Evolutionary conservation across 2,113 vertebrate species (phyloP), one percentile per base, ranked within the genome.

Genomic region (Microcebus murinus): DNA sequence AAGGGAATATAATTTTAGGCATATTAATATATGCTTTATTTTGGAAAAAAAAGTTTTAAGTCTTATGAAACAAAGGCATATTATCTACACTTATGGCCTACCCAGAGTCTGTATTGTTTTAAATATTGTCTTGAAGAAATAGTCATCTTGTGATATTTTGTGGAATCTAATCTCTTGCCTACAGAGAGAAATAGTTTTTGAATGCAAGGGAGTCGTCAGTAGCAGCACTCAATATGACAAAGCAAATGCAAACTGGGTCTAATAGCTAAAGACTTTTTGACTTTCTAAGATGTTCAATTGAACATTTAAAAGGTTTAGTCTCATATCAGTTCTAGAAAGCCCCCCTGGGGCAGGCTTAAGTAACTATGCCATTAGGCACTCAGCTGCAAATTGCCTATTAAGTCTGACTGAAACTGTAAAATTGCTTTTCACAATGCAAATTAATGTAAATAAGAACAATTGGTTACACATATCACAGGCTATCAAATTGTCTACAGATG

Each of bases 401-500:
- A 99, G 97, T 96, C 98, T 98, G 98, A 98, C 98, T 98, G 98
- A 98, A 99, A 98, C 98, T 99, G 98, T 98, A 99, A 99, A 99
- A 99, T 99, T 98, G 98, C 98, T 98, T 99, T 99, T 98, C 98
- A 98, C 98, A 98, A 99, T 99, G 99, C 99, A 99, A 99, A 99
- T 99, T 98, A 98, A 99, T 99, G 99, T 99, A 99, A 99, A 99
- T 99, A 99, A 98, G 98, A 98, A 99, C 98, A 99, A 99, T 99
- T 98, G 98, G 98, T 99, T 99, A 98, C 99, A 98, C 98, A 98
- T 98, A 99, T 99, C 98, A 98, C 98, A 98, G 98, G 96, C 98
- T 98, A 99, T 99, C 98, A 98, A 98, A 98, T 55, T 97, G 98
- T 98, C 48, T 67, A 96, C 98, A 98, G 98, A 98, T 98, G 98